phyloP scores from a whole-genome alignment of 2,113 vertebrate species.

The Phyllopteryx taeniolatus region DNA sequence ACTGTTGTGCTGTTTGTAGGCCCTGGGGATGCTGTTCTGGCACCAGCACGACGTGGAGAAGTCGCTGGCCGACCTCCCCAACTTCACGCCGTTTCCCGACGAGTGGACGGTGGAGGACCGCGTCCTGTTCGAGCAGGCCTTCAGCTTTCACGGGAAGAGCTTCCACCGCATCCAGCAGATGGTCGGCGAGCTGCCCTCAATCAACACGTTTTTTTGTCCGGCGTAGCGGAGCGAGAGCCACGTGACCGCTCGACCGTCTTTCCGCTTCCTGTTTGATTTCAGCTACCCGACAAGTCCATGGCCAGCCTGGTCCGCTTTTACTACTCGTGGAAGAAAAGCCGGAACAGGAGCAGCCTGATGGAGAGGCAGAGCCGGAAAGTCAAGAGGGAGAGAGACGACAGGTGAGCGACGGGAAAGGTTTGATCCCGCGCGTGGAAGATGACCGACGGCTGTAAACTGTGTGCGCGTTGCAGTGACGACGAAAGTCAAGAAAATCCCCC shows the following conservation, averaged over 20 bases:
- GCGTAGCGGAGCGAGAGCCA: no score
- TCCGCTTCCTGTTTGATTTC: constrained; percentile 20
- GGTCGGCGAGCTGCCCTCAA: constrained; percentile 58
- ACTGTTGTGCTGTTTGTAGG: constrained; percentile 61
- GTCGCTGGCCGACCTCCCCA: constrained; percentile 91
- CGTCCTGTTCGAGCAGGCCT: constrained; percentile 94
- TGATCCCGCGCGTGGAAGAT: no score
- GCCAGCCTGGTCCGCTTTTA: constrained; percentile 95
- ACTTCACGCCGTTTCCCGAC: constrained; percentile 95
- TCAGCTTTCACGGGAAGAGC: constrained; percentile 95
- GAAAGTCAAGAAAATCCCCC: constrained; percentile 77
- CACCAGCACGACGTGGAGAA: constrained; percentile 97
- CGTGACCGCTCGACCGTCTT: neutral
- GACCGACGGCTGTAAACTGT: no score
- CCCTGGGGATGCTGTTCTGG: constrained; percentile 97
- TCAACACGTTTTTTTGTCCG: neutral
- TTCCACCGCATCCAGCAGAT: constrained; percentile 97
- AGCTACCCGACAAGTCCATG: constrained; percentile 96
- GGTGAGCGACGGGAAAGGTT: constrained; percentile 65
- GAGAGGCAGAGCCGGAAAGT: constrained; percentile 92
- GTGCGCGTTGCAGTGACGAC: constrained; percentile 82
- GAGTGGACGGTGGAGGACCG: constrained; percentile 97
- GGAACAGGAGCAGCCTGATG: constrained; percentile 96
- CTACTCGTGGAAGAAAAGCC: constrained; percentile 98
- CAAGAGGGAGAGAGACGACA: constrained; percentile 87